Evolutionary conservation across 2,113 vertebrate species (phyloP).

Genomic region (Pholis gunnellus): DNA sequence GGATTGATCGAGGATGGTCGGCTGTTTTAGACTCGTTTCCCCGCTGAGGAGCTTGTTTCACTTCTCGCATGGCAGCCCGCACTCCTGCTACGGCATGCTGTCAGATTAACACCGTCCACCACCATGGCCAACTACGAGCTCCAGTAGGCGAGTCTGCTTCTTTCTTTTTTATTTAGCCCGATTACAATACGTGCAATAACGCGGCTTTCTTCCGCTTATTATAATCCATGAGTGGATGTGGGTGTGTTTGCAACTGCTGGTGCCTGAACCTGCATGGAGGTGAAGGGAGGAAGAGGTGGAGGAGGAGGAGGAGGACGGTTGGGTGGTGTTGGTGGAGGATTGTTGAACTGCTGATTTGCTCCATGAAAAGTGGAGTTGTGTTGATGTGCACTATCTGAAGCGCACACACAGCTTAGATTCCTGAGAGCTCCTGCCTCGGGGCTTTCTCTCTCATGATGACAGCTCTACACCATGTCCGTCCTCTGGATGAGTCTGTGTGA

Average conservation of each 20-base stretch:
- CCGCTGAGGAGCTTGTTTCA: constrained; percentile 35
- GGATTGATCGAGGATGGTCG: constrained; percentile 43
- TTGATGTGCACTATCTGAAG: constrained; percentile 46
- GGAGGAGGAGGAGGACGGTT: constrained; percentile 17
- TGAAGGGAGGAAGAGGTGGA: constrained; percentile 17
- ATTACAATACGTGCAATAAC: not conserved
- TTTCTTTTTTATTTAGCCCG: not conserved
- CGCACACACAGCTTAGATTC: constrained; percentile 30
- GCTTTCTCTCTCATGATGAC: constrained; percentile 51
- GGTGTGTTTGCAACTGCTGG: constrained; percentile 49
- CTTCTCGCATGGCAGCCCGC: constrained; percentile 49
- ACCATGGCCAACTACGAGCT: constrained; percentile 66
- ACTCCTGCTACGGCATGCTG: constrained; percentile 70
- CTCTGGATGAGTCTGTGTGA: constrained; percentile 46
- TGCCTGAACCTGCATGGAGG: constrained; percentile 51
- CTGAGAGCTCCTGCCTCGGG: constrained; percentile 50
- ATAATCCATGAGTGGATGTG: constrained; percentile 20
- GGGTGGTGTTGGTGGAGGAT: constrained; percentile 38
- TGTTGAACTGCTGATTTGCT: constrained; percentile 52
- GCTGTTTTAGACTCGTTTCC: constrained; percentile 40
- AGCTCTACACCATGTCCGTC: constrained; percentile 62
- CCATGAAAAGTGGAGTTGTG: constrained; percentile 61
- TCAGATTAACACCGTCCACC: constrained; percentile 63
- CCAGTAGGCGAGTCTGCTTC: constrained; percentile 55
- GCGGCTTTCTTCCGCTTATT: not conserved